Conservation (phyloP, 2,888 invertebrate genomes). For the Drosophila flavopinicola region DNA sequence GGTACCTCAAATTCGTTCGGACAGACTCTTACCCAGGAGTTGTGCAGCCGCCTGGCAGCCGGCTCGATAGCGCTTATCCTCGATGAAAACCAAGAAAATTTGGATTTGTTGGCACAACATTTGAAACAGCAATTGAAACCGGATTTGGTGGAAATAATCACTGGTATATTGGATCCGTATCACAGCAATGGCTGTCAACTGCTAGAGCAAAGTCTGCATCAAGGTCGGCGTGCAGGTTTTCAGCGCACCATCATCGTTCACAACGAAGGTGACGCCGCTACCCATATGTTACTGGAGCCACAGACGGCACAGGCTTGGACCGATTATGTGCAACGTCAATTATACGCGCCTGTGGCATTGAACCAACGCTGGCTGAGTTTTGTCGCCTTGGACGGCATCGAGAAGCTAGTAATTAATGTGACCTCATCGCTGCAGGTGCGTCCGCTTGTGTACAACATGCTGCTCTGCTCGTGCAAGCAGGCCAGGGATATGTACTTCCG, state of each 20-base stretch:
- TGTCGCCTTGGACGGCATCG: slow-evolving; percentile 31
- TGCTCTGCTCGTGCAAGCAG: slow-evolving; percentile 80
- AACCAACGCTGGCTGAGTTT: slow-evolving; percentile 77
- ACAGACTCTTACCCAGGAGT: slow-evolving; percentile 89
- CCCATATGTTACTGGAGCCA: slow-evolving; percentile 75
- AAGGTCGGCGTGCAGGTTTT: slow-evolving; percentile 39
- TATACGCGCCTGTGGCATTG: slow-evolving; percentile 75
- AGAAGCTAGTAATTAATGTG: slow-evolving; percentile 79
- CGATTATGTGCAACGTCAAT: slow-evolving; percentile 69
- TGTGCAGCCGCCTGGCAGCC: slow-evolving; percentile 88
- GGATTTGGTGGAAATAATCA: slow-evolving; percentile 22
- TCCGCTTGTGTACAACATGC: slow-evolving; percentile 71
- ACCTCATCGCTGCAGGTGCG: slow-evolving; percentile 75
- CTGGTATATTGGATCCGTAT: slow-evolving; percentile 83
- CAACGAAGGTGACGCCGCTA: slow-evolving; percentile 79
- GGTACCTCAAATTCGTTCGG: slow-evolving; percentile 95
- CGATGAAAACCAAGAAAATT: slow-evolving; percentile 88
- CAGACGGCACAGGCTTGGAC: slow-evolving; percentile 68
- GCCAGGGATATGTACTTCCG: slow-evolving; percentile 83
- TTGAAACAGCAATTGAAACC: slow-evolving; percentile 83
- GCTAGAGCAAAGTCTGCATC: slow-evolving; percentile 57
- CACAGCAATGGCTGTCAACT: slow-evolving; percentile 84
- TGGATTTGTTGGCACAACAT: slow-evolving; percentile 87
- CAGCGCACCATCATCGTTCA: slow-evolving; percentile 78
- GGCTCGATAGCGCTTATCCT: slow-evolving; percentile 90